Percentiles rank a stretch among this genome's conserved stretches.
These are phyloP conservation scores for Melanotaenia parkinsoni DNA, from an alignment of 2,797 vertebrate genomes.

Conservation along the genomic window DNA sequence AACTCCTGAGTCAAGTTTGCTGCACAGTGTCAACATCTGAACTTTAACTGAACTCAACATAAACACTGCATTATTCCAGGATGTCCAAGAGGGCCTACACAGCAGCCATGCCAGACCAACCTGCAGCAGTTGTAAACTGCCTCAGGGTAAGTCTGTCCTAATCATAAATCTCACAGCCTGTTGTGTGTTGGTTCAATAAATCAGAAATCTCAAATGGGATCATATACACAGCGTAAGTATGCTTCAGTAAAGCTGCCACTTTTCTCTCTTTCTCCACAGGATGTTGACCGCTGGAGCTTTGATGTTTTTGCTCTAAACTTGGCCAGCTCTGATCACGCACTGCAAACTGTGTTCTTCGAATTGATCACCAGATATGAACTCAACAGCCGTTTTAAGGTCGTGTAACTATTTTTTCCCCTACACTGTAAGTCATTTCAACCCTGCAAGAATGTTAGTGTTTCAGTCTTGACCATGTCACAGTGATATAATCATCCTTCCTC, in stretches of 20 bases:
- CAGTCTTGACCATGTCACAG: neutral
- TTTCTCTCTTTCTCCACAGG: slow-evolving; percentile 72
- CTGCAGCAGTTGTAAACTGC: slow-evolving; percentile 86
- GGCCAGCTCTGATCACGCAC: slow-evolving; percentile 86
- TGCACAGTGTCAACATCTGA: slow-evolving; percentile 76
- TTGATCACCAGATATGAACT: slow-evolving; percentile 91
- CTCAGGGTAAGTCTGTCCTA: slow-evolving; percentile 84
- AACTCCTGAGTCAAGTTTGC: slow-evolving; percentile 65
- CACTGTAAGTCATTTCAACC: neutral
- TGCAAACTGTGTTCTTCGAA: slow-evolving; percentile 89
- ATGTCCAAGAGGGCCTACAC: slow-evolving; percentile 94
- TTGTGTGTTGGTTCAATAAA: slow-evolving; percentile 40
- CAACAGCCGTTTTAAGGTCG: slow-evolving; percentile 92
- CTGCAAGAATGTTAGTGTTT: neutral
- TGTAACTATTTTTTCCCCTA: slow-evolving; percentile 14
- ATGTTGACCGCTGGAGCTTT: slow-evolving; percentile 92
- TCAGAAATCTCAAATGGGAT: slow-evolving; percentile 31
- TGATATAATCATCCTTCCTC: neutral
- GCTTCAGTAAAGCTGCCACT: slow-evolving; percentile 25
- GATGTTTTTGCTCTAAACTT: slow-evolving; percentile 90
- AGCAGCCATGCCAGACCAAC: slow-evolving; percentile 88
- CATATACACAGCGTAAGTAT: slow-evolving; percentile 9
- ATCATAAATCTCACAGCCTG: slow-evolving; percentile 33
- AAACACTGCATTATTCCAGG: slow-evolving; percentile 81
- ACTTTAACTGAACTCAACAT: slow-evolving; percentile 74